phyloP scores from a whole-genome alignment of 2,797 vertebrate genomes.

The Cynodonichthys magdalenae region DNA sequence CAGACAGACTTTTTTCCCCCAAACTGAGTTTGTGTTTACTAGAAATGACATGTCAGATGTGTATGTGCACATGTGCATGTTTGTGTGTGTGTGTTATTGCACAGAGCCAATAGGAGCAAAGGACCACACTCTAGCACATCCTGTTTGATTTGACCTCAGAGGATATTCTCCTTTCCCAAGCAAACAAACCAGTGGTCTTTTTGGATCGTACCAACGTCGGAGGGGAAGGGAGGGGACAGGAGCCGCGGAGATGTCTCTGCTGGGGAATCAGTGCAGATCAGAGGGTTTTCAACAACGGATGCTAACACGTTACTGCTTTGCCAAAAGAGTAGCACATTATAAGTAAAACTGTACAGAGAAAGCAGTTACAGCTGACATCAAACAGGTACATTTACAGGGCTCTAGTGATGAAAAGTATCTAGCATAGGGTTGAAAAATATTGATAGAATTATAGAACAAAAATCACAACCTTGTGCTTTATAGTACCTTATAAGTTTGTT shows the following conservation, averaged over 20 bases:
- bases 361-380: too few species aligned
- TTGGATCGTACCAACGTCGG: conserved; percentile 77
- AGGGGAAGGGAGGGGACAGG: conserved; percentile 74
- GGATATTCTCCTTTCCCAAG: conserved; percentile 82
- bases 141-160: conserved; percentile 82
- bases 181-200: conserved; percentile 74
- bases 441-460: too few species aligned
- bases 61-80: conserved; percentile 29
- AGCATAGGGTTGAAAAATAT: too few species aligned
- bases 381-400: too few species aligned
- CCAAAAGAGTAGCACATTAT: conserved; percentile 24
- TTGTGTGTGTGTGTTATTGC: conserved; percentile 63
- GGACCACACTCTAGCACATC: conserved; percentile 76
- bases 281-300: too few species aligned
- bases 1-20: conserved; percentile 53
- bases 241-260: conserved; percentile 60
- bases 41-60: conserved; percentile 46
- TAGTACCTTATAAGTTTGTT: too few species aligned
- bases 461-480: too few species aligned
- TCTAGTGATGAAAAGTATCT: too few species aligned
- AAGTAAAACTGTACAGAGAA: background rate
- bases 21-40: conserved; percentile 52
- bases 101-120: conserved; percentile 71
- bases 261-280: conserved; percentile 55
- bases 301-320: conserved; percentile 28